Base-by-base conservation (phyloP, 2,797 vertebrate species). In the Cichlasoma orientale region DNA sequence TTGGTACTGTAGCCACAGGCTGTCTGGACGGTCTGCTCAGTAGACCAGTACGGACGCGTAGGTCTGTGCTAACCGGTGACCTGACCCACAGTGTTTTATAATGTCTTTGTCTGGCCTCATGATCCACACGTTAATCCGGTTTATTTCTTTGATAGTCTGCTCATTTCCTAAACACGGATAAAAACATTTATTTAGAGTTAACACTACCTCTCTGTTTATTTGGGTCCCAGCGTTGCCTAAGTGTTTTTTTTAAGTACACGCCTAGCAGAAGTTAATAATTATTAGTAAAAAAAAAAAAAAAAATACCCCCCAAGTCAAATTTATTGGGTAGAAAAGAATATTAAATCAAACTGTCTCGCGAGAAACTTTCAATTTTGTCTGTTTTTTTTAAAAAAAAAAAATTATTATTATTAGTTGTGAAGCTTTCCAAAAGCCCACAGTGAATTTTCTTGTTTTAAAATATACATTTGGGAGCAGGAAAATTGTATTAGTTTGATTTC, bases 21-120 rank as follows among this genome's bases (percentile, higher is more conserved):
- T 66, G 61, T 66, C 12, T 47, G 23, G 23, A 12, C 41, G 41
- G 27, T 41, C 47, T 47, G 18, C 23, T 36, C 38, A 1, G 38
- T 47, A 27, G 38, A 47, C 38, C 47, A 41, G 16, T 23, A 29
- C 47, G 13, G 7, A 57, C 13, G 52, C 38, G 13, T 0, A 72
- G 85, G 89, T 84, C 82, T 19, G 6, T 73, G 85, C 86, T 88
- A 84, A 71, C 82, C 25, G 21, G 36, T n/a, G 12, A 12, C n/a
- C 31, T 36, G n/a, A 72, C 72, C 74, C 73, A 4, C 68, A 2
- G 72, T 55, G 59, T 13, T 29, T 33, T 23, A 44, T 50, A 19
- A 8, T 27, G 61, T 47, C 61, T 66, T 47, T 66, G 61, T 66
- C 61, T 66, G 61, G 61, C 61, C 61, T 66, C 38, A 3, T 47